Evolutionary conservation across 2,888 invertebrate genomes (phyloP).

Genomic region (Phengaris arion): DNA sequence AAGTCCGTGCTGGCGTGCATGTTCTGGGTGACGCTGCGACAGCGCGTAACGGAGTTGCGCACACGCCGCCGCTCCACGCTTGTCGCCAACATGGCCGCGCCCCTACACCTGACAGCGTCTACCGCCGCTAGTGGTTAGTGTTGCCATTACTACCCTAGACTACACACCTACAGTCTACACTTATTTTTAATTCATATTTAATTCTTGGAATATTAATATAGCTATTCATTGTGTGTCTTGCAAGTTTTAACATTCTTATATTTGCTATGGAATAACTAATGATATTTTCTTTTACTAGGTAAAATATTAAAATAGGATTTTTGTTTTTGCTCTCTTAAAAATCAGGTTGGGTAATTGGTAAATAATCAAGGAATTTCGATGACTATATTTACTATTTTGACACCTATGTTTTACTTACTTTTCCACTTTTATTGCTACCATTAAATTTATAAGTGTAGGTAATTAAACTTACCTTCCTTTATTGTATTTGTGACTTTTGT

Average conservation of each 20-base stretch:
- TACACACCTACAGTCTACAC: too few relatives aligned
- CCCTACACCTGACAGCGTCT: conserved; percentile 87
- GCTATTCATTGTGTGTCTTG: too few relatives aligned
- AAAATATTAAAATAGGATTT: background rate
- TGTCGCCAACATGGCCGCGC: conserved; percentile 88
- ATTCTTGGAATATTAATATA: too few relatives aligned
- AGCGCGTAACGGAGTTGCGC: conserved; percentile 89
- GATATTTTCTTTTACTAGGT: background rate
- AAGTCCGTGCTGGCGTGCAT: conserved; percentile 93
- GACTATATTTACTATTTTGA: background rate
- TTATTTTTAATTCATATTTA: too few relatives aligned
- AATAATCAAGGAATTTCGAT: conserved; percentile 34
- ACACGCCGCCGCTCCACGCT: conserved; percentile 82
- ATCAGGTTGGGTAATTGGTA: conserved; percentile 56
- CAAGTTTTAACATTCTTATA: too few relatives aligned
- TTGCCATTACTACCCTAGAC: too few relatives aligned
- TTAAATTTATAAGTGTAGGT: background rate
- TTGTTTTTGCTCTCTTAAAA: conserved; percentile 37
- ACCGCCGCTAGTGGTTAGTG: conserved; percentile 81
- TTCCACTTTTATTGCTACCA: background rate
- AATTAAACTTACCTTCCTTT: background rate
- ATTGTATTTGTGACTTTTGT: background rate
- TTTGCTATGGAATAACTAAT: background rate
- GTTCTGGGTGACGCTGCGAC: conserved; percentile 97
- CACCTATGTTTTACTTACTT: background rate